Evolutionary conservation across 2,888 invertebrate species (phyloP), one percentile per base, ranked within the genome.

Genomic region (Tridacna crocea): DNA sequence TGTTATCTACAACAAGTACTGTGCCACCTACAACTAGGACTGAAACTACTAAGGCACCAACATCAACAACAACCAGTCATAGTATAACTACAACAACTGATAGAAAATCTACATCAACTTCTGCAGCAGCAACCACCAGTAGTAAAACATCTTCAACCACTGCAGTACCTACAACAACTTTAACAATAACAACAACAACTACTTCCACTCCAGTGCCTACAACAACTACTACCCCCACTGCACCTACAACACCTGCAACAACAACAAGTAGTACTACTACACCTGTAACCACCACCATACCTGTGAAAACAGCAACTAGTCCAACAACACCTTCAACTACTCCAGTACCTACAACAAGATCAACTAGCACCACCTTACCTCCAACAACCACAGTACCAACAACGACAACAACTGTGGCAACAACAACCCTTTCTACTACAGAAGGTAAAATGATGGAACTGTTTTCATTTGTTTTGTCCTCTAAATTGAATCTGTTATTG

Each of bases 191-290:
- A 4, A 22, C 2, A 46, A 3, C 70, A 27, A 47, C 84, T 1
- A 36, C 78, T 36, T 22, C 74, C 6, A 17, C 74, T 63, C 36
- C 72, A 10, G 26, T 27, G 60, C 15, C 58, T 58, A 61, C 60
- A 51, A 51, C 76, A 60, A 58, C 76, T 0, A 47, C 47, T 48
- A 51, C 75, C 58, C 24, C 60, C 48, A 22, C 79, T n/a, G 15
- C 4, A 24, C n/a, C n/a, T 48, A 51, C 75, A 65, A 46, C 60
- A 61, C n/a, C 79, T n/a, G 15, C 4, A 24, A 10, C 22, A 61
- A 58, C 58, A 24, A 75, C 72, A 60, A 36, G 65, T 24, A 51
- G 19, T 27, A 48, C 60, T 36, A 36, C 8, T 2, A 36, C 36
- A 72, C 12, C 60, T 58, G 0, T 68, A 76, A 36, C 58, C 11